These are phyloP conservation scores for Nycticorax nycticorax DNA, from an alignment of 2,113 vertebrate species.

Conservation along the genomic window DNA sequence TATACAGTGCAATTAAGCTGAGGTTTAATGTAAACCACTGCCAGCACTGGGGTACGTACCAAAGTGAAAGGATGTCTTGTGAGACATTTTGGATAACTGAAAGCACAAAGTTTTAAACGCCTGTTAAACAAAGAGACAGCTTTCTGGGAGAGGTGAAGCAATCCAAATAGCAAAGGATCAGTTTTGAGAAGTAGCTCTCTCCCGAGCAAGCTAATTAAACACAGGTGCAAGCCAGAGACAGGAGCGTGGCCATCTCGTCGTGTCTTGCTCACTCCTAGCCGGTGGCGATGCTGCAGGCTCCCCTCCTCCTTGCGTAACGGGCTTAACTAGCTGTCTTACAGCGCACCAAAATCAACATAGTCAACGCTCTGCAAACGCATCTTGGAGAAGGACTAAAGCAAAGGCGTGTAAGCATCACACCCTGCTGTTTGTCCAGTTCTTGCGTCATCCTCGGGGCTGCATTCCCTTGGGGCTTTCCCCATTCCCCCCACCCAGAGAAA, in stretches of 20 bases:
- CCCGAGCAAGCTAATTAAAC: background rate
- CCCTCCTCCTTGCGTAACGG: background rate
- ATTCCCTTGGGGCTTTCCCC: background rate
- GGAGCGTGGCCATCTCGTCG: background rate
- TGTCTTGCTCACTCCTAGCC: background rate
- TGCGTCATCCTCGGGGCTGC: accelerated
- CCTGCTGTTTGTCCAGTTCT: background rate
- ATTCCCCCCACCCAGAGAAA: background rate
- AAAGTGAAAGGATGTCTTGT: background rate
- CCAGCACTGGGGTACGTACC: background rate
- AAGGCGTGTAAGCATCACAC: background rate
- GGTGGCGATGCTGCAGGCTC: background rate
- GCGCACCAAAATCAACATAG: background rate
- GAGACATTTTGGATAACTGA: background rate
- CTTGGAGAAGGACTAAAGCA: background rate
- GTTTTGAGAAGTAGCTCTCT: background rate
- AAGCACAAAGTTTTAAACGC: background rate
- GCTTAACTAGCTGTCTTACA: background rate
- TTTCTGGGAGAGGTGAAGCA: background rate
- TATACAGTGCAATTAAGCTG: constrained; percentile 18
- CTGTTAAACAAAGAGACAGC: background rate
- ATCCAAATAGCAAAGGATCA: background rate
- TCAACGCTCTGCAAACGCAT: background rate
- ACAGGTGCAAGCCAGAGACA: background rate
- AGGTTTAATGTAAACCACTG: constrained; percentile 6